Evolutionary conservation across 2,113 vertebrate species (phyloP), one percentile per base, ranked within the genome.

Genomic region (Tursiops truncatus): DNA sequence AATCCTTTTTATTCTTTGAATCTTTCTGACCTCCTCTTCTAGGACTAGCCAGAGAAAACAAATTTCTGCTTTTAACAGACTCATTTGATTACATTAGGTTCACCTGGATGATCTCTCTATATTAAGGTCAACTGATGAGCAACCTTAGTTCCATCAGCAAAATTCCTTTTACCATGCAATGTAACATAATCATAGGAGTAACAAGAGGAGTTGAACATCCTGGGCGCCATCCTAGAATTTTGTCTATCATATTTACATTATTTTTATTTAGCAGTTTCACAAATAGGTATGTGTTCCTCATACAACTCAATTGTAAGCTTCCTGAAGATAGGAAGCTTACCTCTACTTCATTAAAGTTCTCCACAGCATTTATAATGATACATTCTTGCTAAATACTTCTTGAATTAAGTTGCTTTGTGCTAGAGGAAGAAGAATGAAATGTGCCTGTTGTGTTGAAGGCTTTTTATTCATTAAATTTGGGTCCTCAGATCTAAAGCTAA

Each of bases 401-500:
- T 92, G 33, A 88, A 82, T 92, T 94, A 94, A 91, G 71, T 93
- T 96, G 36, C 53, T 92, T 88, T 92, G 41, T 60, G 15, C 20
- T 91, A 77, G 60, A 87, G n/a, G 38, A 33, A 67, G 21, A 96
- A 96, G 90, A 96, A 93, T 92, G 41, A 97, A 88, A 84, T 83
- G 36, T 93, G 50, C 6, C 14, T 60, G 11, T 83, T 95, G 76
- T 92, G 18, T 76, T 90, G 28, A 92, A 94, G 80, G 73, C 25
- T 89, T 97, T 95, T 91, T 38, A 93, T 94, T 91, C 88, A 93
- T 91, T 94, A 82, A 91, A 82, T 97, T 65, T 93, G 56, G n/a
- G 28, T n/a, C 56, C 50, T 84, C 28, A 25, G n/a, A 76, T 94
- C 38, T 88, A 94, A 94, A 97, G 73, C 53, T 95, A 97, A 97